A percentile compares a stretch with the other conserved stretches of the same genome.
phyloP scores from a whole-genome alignment of 2,797 vertebrate genomes.

The Myotis myotis region DNA sequence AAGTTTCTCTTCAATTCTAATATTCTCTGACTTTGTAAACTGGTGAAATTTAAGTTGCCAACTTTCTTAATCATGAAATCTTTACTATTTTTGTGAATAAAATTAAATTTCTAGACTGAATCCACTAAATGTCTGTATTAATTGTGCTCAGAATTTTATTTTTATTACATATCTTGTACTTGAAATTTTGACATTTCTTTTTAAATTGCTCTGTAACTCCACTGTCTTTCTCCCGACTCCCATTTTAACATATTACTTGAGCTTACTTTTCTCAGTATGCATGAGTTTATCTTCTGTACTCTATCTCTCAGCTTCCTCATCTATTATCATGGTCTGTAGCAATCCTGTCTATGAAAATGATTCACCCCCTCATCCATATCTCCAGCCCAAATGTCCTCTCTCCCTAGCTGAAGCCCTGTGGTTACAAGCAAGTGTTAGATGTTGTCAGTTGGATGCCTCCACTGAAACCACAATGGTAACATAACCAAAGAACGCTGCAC shows the following conservation, averaged over 20 bases:
- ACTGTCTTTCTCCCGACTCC: background rate
- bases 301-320: background rate
- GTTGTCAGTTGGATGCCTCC: background rate
- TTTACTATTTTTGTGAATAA: background rate
- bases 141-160: background rate
- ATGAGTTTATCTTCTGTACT: background rate
- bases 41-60: background rate
- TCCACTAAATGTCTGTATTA: background rate
- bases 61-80: background rate
- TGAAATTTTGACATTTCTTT: background rate
- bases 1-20: background rate
- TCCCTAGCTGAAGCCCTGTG: background rate
- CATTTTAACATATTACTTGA: background rate
- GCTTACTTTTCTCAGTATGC: background rate
- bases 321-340: background rate
- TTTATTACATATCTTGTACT: background rate
- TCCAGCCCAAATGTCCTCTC: background rate
- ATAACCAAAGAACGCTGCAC: background rate
- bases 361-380: background rate
- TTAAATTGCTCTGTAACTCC: background rate
- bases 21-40: background rate
- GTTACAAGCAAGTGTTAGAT: background rate
- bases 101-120: background rate
- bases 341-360: background rate
- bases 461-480: background rate